Evolutionary conservation across 2,113 vertebrate genomes (phyloP).

Genomic region (Leptobrachium leishanense): DNA sequence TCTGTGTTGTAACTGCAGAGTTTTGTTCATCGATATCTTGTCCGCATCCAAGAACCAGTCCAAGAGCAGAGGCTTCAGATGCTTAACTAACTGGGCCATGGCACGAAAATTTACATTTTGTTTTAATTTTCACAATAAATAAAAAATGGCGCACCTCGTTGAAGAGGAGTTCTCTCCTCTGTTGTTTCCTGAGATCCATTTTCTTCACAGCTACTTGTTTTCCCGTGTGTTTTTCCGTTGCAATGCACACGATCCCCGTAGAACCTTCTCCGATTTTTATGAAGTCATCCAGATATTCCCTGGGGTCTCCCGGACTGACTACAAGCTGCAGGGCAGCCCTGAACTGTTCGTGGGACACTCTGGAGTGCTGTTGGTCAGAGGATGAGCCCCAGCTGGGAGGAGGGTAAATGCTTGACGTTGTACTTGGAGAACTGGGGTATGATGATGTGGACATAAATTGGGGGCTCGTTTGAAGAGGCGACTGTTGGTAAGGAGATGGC

Average conservation of each 20-base stretch:
- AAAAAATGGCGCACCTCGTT: conserved; percentile 80
- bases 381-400: conserved; percentile 94
- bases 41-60: no score
- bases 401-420: conserved; percentile 84
- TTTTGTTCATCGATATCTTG: no score
- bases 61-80: no score
- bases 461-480: conserved; percentile 81
- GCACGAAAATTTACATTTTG: neutral
- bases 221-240: conserved; percentile 92
- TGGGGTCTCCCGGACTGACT: conserved; percentile 94
- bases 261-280: conserved; percentile 98
- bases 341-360: conserved; percentile 97
- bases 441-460: conserved; percentile 90
- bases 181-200: conserved; percentile 98
- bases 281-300: conserved; percentile 95
- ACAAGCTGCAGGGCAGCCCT: conserved; percentile 94
- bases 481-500: conserved; percentile 83
- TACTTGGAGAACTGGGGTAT: conserved; percentile 89
- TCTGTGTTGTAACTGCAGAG: no score
- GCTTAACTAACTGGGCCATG: no score
- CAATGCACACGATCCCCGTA: conserved; percentile 96
- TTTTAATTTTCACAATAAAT: neutral
- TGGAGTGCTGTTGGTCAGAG: conserved; percentile 88
- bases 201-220: conserved; percentile 98
- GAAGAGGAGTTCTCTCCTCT: conserved; percentile 94